Percentiles rank a stretch among this genome's conserved stretches.
These are phyloP conservation scores for Pristionchus arcanus DNA, from an alignment of 2,888 invertebrate genomes.

Conservation along the genomic window DNA sequence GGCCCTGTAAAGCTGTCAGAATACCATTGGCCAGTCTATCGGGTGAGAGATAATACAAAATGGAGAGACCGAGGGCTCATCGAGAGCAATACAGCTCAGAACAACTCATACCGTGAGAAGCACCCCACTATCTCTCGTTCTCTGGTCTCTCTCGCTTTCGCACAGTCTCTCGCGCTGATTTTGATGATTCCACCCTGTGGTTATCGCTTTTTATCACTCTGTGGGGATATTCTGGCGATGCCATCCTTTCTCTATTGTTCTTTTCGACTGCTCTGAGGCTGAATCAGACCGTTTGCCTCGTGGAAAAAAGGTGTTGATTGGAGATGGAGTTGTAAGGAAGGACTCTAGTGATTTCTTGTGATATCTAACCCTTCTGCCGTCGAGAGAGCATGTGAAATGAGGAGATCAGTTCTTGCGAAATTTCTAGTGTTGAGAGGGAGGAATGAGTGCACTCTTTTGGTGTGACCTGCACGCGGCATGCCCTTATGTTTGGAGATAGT, in stretches of 20 bases:
- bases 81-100: background rate
- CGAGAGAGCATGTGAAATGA: too few species aligned
- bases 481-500: too few species aligned
- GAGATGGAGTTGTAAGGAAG: background rate
- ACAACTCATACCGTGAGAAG: background rate
- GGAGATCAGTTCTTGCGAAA: too few species aligned
- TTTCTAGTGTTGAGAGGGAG: too few species aligned
- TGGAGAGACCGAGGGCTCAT: background rate
- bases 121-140: background rate
- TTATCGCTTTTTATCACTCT: conserved; percentile 20
- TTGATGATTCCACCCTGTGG: conserved; percentile 8
- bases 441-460: too few species aligned
- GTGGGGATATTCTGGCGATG: background rate
- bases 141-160: background rate
- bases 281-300: background rate
- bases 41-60: background rate
- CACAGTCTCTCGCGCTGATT: background rate
- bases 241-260: background rate
- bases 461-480: too few species aligned
- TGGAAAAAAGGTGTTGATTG: background rate
- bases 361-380: too few species aligned
- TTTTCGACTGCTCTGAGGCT: background rate
- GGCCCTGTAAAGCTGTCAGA: background rate
- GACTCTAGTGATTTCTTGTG: background rate
- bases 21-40: background rate